Conservation (phyloP, 2,113 vertebrate genomes). For the Catharus minimus region DNA sequence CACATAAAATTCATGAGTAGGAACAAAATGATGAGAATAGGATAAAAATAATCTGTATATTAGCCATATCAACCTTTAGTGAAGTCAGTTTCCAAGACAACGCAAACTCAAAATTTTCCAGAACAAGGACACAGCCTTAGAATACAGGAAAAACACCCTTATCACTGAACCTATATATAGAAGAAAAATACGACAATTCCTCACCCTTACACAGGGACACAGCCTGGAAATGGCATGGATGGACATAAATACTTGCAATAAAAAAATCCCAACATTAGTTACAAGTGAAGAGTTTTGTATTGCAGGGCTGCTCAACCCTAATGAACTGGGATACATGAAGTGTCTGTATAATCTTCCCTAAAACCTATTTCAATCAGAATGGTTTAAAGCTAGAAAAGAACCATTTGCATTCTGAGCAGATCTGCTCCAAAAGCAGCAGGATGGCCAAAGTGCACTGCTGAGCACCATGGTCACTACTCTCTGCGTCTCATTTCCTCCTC, state of each 20-base stretch:
- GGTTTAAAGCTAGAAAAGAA: background rate
- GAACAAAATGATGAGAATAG: background rate
- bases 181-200: background rate
- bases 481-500: background rate
- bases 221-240: background rate
- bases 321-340: background rate
- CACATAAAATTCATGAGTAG: background rate
- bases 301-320: background rate
- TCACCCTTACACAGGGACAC: background rate
- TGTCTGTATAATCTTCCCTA: background rate
- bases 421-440: background rate
- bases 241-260: background rate
- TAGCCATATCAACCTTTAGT: slow-evolving; percentile 9
- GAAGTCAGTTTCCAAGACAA: slow-evolving; percentile 56
- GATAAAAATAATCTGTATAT: slow-evolving; percentile 24
- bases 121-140: background rate
- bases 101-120: slow-evolving; percentile 12
- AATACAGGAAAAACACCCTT: background rate
- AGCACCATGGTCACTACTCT: background rate
- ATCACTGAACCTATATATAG: background rate
- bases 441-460: background rate
- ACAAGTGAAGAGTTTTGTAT: background rate
- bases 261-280: background rate
- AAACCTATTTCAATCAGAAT: background rate
- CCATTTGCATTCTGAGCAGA: background rate